Base-by-base conservation (phyloP, 2,888 invertebrate species). In the Hedya salicella region DNA sequence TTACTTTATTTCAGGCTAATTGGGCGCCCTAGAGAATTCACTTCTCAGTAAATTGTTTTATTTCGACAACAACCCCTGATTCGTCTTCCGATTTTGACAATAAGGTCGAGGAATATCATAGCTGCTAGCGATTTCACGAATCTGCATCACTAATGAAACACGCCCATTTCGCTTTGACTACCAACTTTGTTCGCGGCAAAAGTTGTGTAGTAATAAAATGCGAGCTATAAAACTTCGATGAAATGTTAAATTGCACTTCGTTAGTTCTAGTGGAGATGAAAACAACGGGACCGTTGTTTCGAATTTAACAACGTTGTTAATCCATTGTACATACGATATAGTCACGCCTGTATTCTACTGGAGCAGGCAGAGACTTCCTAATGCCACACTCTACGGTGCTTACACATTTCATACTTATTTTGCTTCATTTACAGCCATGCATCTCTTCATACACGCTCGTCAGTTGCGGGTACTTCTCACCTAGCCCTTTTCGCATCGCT, bases 101-200 rank as follows among this genome's bases (percentile, higher is more conserved):
- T 17, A 17, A 13, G 13, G 17, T 13, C 9, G 46, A 1, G 13
- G 4, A 21, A 21, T 13, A 42, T 21, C 11, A 14, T 11, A 21
- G 9, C 21, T 11, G 14, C 11, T 42, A 11, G 21, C 21, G 1
- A 21, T 59, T 21, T 48, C 39, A 11, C 3, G 14, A 73, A 81
- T 80, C 76, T 79, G 78, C 78, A 81, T 75, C 78, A 78, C 78
- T 79, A 81, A 82, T 82, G 75, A 71, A 76, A 71, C 73, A 67
- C 70, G 74, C 21, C 1, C 9, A 13, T 42, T 54, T 19, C n/a
- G n/a, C 53, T 39, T 39, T 39, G 21, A 39, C 53, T 53, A 21
- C 13, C 6, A 36, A 36, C 36, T 36, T 39, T 52, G 13, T 39
- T 52, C 36, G 19, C 3, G 36, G 52, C 36, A 19, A 52, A 52